Conservation (phyloP, 2,888 invertebrate species). For the Troglohyphantes excavatus region DNA sequence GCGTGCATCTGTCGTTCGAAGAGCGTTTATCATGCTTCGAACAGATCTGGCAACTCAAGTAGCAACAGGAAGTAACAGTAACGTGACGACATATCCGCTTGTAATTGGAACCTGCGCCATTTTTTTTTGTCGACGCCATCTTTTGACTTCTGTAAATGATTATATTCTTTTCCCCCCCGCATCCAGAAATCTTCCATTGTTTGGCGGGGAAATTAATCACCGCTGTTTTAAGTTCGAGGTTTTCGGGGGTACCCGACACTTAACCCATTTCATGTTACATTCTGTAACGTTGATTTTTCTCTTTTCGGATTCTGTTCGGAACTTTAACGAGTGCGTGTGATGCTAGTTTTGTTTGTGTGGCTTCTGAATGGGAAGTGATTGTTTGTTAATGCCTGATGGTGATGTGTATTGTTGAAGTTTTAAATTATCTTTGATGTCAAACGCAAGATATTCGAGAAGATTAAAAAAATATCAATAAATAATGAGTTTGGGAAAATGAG, state of each 20-base stretch:
- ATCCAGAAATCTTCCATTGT: constrained; percentile 70
- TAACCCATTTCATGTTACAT: constrained; percentile 78
- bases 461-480: not conserved
- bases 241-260: constrained; percentile 64
- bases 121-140: constrained; percentile 47
- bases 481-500: not conserved
- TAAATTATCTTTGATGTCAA: constrained; percentile 25
- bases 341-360: constrained; percentile 19
- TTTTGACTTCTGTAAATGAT: constrained; percentile 65
- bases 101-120: constrained; percentile 68
- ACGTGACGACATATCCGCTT: constrained; percentile 74
- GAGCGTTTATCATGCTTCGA: constrained; percentile 67
- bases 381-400: constrained; percentile 3
- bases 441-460: not conserved
- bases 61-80: constrained; percentile 76
- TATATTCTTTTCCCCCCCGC: constrained; percentile 34
- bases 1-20: constrained; percentile 74
- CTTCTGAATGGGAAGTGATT: constrained; percentile 11
- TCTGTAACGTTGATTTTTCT: constrained; percentile 61
- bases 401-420: constrained; percentile 11
- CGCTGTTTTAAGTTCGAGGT: constrained; percentile 64
- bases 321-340: constrained; percentile 19
- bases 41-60: constrained; percentile 60
- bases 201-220: constrained; percentile 69
- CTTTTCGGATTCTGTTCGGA: not conserved